A percentile compares a stretch with the other conserved stretches of the same genome.
Conservation (phyloP, 2,888 invertebrate genomes). For the Morpho helenor region DNA sequence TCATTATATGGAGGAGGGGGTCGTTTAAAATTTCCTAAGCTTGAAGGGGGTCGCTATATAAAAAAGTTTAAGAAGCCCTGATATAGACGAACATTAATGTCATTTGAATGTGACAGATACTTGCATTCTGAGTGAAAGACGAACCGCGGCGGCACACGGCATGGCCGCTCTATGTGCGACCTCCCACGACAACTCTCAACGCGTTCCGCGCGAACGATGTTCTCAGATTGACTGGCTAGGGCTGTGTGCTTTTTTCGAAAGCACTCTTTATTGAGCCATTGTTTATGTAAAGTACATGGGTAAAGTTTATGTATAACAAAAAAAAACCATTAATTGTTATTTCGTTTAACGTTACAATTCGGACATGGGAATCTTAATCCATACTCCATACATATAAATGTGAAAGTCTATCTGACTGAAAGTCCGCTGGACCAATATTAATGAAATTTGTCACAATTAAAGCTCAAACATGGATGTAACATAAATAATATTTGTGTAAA, state of each 20-base stretch:
- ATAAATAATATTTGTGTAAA: too few species aligned
- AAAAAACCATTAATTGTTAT: neutral
- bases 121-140: slow-evolving; percentile 68
- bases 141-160: slow-evolving; percentile 62
- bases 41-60: too few species aligned
- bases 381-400: too few species aligned
- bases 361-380: neutral
- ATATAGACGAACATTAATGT: too few species aligned
- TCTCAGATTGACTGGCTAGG: slow-evolving; percentile 58
- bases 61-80: too few species aligned
- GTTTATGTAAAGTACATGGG: slow-evolving; percentile 40
- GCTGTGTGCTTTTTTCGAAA: slow-evolving; percentile 56
- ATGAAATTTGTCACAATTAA: too few species aligned
- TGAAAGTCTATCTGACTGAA: too few species aligned
- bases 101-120: slow-evolving; percentile 41
- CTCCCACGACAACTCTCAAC: slow-evolving; percentile 32
- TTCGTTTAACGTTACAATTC: neutral
- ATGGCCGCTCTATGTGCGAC: slow-evolving; percentile 50
- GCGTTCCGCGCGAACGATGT: slow-evolving; percentile 61
- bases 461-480: too few species aligned
- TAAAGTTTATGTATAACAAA: slow-evolving; percentile 49
- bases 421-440: too few species aligned
- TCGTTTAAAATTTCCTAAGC: too few species aligned
- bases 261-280: slow-evolving; percentile 61
- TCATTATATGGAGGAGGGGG: too few species aligned